Percentiles rank a stretch among this genome's conserved stretches.
phyloP scores from a whole-genome alignment of 2,888 invertebrate species.

The Spialia ferax region DNA sequence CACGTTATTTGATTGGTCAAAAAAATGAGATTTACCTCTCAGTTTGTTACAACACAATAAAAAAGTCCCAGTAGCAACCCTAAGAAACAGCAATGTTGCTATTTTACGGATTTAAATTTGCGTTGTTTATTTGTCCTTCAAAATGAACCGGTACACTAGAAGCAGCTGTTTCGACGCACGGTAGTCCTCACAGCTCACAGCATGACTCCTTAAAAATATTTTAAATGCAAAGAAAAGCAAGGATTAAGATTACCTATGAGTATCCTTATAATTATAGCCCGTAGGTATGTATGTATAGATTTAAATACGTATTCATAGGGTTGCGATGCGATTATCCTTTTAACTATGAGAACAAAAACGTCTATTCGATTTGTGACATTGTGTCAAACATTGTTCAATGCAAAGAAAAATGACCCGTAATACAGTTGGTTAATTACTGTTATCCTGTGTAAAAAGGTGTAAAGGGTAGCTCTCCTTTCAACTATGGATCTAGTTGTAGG shows the following conservation, averaged over 20 bases:
- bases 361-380: not conserved
- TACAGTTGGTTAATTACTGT: not conserved
- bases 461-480: conserved; percentile 31
- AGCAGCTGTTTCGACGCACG: conserved; percentile 43
- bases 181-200: conserved; percentile 19
- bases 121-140: conserved; percentile 52
- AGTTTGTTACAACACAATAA: too few relatives aligned
- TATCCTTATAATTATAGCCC: conserved; percentile 18
- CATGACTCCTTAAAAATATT: conserved; percentile 15
- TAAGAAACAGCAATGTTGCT: not conserved
- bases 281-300: conserved; percentile 15
- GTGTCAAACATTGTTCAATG: not conserved
- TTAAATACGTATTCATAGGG: conserved; percentile 7
- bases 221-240: not conserved
- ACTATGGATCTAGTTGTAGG: conserved; percentile 64
- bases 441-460: not conserved
- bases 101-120: not conserved
- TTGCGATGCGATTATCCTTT: conserved; percentile 25
- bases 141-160: conserved; percentile 64
- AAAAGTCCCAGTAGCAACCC: not conserved
- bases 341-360: conserved; percentile 35
- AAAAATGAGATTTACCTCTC: too few relatives aligned
- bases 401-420: conserved; percentile 16
- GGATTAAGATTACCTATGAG: conserved; percentile 1
- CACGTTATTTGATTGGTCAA: too few relatives aligned